A percentile compares a stretch with the other conserved stretches of the same genome.
These are phyloP conservation scores for Thamnophis sirtalis DNA, from an alignment of 2,113 vertebrate genomes.

Conservation along the genomic window DNA sequence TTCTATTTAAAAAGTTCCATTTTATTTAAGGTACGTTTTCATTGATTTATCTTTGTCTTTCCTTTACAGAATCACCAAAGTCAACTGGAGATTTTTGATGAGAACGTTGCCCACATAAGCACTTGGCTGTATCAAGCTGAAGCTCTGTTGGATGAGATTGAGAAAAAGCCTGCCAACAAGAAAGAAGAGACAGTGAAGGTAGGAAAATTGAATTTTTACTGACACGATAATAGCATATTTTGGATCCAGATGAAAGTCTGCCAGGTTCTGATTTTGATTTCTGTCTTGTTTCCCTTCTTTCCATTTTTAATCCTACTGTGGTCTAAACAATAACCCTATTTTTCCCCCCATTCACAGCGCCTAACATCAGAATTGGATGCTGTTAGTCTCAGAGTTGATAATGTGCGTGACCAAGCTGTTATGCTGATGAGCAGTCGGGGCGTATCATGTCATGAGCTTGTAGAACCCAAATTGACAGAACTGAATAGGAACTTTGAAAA, in stretches of 20 bases:
- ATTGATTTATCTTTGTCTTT: constrained; percentile 10
- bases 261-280: not conserved
- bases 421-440: constrained; percentile 88
- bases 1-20: not conserved
- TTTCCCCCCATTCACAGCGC: constrained; percentile 63
- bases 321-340: not conserved
- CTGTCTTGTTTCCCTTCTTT: not conserved
- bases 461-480: constrained; percentile 90
- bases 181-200: constrained; percentile 89
- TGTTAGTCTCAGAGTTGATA: constrained; percentile 82
- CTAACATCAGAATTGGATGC: constrained; percentile 84
- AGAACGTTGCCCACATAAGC: constrained; percentile 95
- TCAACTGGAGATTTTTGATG: constrained; percentile 94
- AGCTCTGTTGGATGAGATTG: constrained; percentile 90
- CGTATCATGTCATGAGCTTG: constrained; percentile 79
- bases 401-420: constrained; percentile 83
- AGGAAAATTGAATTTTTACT: constrained; percentile 2
- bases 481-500: constrained; percentile 93
- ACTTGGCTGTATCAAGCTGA: constrained; percentile 98
- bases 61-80: constrained; percentile 83
- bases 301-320: not conserved
- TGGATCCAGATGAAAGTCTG: not conserved
- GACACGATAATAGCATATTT: not conserved
- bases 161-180: constrained; percentile 80
- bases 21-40: not conserved